Evolutionary conservation across 2,113 vertebrate genomes (phyloP).

Genomic region (Naja naja): DNA sequence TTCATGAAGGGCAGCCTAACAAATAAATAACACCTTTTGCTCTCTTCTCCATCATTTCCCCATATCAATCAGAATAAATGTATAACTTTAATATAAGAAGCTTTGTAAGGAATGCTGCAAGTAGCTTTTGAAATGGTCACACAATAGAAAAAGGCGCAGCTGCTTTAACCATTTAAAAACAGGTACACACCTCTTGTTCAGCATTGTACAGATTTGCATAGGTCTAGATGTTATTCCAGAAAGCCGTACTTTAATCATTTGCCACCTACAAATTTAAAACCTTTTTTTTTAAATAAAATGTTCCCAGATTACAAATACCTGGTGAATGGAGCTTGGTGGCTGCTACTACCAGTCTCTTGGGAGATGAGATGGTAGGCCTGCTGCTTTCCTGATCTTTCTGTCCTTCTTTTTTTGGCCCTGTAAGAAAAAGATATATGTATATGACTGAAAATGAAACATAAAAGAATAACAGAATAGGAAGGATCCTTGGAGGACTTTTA

Average conservation of each 20-base stretch:
- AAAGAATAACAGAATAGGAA: neutral
- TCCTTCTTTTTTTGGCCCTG: slow-evolving; percentile 81
- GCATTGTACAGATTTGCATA: neutral
- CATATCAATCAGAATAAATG: neutral
- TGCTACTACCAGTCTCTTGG: slow-evolving; percentile 78
- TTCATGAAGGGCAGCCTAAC: neutral
- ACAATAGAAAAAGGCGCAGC: neutral
- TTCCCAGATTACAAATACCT: slow-evolving; percentile 69
- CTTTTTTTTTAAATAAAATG: neutral
- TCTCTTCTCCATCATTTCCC: neutral
- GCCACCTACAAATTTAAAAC: slow-evolving; percentile 16
- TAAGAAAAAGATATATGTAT: slow-evolving; percentile 29
- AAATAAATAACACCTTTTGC: neutral
- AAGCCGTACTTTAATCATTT: neutral
- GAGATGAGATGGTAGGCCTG: slow-evolving; percentile 74
- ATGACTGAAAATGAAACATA: slow-evolving; percentile 2
- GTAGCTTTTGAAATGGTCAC: neutral
- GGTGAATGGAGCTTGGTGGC: slow-evolving; percentile 85
- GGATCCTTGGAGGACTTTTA: neutral
- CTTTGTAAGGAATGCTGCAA: neutral
- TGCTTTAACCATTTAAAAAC: neutral
- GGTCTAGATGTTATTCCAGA: neutral
- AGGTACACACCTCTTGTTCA: neutral
- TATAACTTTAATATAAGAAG: neutral
- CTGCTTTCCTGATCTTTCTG: slow-evolving; percentile 77